Percentiles rank a stretch among this genome's conserved stretches.
These are phyloP conservation scores for Agelaius tricolor DNA, from an alignment of 2,113 vertebrate genomes.

Conservation along the genomic window DNA sequence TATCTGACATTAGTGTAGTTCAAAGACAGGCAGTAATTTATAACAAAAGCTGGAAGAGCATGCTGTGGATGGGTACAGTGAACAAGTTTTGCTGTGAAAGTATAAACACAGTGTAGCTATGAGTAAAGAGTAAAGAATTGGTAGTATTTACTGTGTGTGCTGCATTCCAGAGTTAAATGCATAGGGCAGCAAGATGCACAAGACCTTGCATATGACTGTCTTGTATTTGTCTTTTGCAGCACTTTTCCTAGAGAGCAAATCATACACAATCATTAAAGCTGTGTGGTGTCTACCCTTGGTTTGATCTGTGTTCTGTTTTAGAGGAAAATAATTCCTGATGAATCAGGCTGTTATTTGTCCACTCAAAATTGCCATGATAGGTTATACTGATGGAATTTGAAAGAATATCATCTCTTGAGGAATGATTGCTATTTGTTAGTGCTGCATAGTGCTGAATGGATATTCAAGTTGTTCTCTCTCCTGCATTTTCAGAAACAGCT, in stretches of 20 bases:
- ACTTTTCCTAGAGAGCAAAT: neutral
- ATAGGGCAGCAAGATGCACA: neutral
- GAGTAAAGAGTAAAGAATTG: neutral
- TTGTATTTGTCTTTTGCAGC: neutral
- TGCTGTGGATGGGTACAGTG: neutral
- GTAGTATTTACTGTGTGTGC: neutral
- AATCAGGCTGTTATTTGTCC: neutral
- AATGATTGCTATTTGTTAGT: neutral
- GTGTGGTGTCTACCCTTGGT: neutral
- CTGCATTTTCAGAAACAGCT: neutral
- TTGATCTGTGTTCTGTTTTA: neutral
- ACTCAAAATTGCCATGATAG: neutral
- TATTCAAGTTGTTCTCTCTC: neutral
- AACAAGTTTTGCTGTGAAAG: neutral
- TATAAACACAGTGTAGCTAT: neutral
- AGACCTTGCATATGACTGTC: neutral
- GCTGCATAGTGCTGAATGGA: neutral
- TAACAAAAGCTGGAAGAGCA: neutral
- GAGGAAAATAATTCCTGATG: neutral
- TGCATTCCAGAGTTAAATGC: neutral
- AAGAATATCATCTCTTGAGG: neutral
- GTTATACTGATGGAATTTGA: neutral
- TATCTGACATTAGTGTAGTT: neutral
- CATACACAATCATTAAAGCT: neutral
- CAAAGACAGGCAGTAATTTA: neutral